Conservation (phyloP, 2,113 vertebrate species). For the Zosterops japonicus region DNA sequence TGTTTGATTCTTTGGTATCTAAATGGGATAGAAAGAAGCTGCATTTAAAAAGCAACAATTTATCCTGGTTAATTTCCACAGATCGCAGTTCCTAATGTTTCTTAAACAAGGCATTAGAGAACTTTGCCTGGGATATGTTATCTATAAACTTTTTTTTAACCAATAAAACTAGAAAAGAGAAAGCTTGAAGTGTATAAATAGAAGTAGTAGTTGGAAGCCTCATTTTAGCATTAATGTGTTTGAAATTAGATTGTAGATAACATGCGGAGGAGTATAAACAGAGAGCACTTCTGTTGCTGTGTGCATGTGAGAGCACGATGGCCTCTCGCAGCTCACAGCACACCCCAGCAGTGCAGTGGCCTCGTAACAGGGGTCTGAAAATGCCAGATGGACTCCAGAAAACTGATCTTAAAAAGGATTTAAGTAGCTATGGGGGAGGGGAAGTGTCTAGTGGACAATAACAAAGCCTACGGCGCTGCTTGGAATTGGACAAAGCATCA, state of each 20-base stretch:
- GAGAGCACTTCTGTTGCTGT: not conserved
- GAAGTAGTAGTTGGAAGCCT: conserved; percentile 5
- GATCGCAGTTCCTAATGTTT: not conserved
- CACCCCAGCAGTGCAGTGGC: not conserved
- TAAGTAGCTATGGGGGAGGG: not conserved
- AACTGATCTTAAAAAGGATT: conserved; percentile 27
- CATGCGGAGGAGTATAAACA: not conserved
- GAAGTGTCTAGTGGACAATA: not conserved
- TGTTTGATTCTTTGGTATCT: not conserved
- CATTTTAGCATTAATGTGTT: conserved; percentile 14
- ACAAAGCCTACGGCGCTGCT: not conserved
- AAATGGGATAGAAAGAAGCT: not conserved
- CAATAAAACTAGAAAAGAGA: not conserved
- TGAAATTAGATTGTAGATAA: conserved; percentile 13
- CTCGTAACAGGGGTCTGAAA: not conserved
- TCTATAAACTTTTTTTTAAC: not conserved
- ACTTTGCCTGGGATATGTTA: not conserved
- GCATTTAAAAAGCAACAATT: not conserved
- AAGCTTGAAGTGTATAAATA: conserved; percentile 24
- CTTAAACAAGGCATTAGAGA: not conserved
- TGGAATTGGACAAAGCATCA: not conserved
- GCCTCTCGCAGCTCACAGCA: not conserved
- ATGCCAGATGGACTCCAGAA: conserved; percentile 32
- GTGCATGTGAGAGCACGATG: fast-evolving
- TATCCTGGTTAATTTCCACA: not conserved